A percentile compares a stretch with the other conserved stretches of the same genome.
Evolutionary conservation across 2,888 invertebrate genomes (phyloP).

Genomic region (Caenorhabditis sp.): DNA sequence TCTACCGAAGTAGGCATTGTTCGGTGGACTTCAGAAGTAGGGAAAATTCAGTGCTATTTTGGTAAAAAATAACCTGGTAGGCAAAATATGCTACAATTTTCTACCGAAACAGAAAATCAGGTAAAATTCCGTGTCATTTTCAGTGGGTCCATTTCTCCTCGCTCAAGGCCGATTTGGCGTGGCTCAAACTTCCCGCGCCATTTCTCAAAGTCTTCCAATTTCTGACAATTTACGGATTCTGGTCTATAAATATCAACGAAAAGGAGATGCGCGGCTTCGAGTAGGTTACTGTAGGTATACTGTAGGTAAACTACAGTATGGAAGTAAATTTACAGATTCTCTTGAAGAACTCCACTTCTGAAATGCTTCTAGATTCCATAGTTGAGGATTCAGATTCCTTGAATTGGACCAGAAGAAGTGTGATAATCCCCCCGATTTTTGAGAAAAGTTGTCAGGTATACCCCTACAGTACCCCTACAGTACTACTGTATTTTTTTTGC

Average conservation of each 20-base stretch:
- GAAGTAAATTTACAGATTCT: conserved; percentile 11
- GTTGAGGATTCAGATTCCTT: conserved; percentile 10
- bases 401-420: conserved; percentile 27
- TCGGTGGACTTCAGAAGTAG: too few species aligned
- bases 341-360: conserved; percentile 11
- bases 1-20: neutral
- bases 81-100: neutral
- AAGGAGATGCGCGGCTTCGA: conserved; percentile 17
- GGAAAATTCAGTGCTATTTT: too few species aligned
- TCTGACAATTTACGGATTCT: conserved; percentile 31
- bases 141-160: conserved; percentile 32
- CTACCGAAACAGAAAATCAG: neutral
- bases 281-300: neutral
- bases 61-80: too few species aligned
- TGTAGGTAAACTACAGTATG: neutral
- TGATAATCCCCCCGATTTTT: conserved; percentile 25
- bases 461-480: too few species aligned
- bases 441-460: neutral
- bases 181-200: neutral
- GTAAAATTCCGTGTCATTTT: neutral
- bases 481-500: neutral
- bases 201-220: conserved; percentile 10
- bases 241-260: conserved; percentile 21
- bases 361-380: conserved; percentile 23
- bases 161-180: conserved; percentile 34